Base-by-base conservation (phyloP, 2,888 invertebrate species). In the Syrphus vitripennis region DNA sequence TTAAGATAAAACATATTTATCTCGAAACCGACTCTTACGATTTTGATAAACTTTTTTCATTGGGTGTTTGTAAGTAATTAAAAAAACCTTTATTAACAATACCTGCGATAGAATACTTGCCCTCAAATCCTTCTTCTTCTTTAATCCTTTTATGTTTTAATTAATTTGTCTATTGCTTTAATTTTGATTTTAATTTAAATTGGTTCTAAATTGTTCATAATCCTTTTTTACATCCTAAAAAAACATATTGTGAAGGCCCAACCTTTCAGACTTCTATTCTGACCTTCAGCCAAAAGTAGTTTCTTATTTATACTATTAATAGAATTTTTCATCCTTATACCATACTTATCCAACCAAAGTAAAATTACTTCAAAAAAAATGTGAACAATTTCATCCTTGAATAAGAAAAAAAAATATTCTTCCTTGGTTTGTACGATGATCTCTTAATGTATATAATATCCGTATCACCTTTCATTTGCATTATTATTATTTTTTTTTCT, bases 371-470 rank as follows among this genome's bases (percentile, higher is more conserved):
- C 16, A n/a, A 21, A 21, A 12, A 37, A 59, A 21, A 14, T 29
- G 42, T 45, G 5, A 63, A 63, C 7, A 63, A 42, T 42, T 63
- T 45, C 3, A 45, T 65, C 65, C 65, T 65, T 65, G 65, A 29
- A 65, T 19, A 45, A 12, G 45, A 45, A 65, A n/a, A n/a, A n/a
- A n/a, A n/a, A n/a, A n/a, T 29, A 55, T 6, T 40, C 7, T n/a
- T 40, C 21, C 34, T 21, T 21, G 21, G 4, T 57, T 5, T 19
- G 1, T 14, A 14, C 10, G 21, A 48, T 4, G 48, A 48, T 21
- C 34, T 24, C 3, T 9, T 26, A 45, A 45, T 29, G 12, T 42
- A 40, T 21, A 42, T 34, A 12, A 42, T 34, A 12, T 40, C 42
- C 16, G 63, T 24, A 50, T 50, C 48, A 67, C 31, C 57, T 50